phyloP scores from a whole-genome alignment of 2,797 vertebrate species.

The Sebastes reedi region DNA sequence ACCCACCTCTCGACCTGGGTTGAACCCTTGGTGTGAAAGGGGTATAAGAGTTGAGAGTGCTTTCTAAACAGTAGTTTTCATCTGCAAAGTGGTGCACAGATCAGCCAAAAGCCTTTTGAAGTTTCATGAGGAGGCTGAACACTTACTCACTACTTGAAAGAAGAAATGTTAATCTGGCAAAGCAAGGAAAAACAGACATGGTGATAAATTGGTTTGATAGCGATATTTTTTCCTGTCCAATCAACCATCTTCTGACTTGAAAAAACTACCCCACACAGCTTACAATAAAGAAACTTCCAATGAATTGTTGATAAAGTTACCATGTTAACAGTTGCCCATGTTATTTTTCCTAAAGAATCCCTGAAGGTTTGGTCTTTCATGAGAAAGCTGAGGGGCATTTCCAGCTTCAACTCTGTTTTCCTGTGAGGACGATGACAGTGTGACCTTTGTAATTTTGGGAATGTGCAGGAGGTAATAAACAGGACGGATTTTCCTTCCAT shows the following conservation, averaged over 20 bases:
- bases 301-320: slow-evolving; percentile 1
- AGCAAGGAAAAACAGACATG: accelerated
- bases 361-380: neutral
- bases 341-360: neutral
- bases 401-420: slow-evolving; percentile 36
- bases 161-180: too few relatives aligned
- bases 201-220: too few relatives aligned
- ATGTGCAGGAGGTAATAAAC: slow-evolving; percentile 49
- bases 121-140: too few relatives aligned
- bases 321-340: neutral
- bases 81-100: too few relatives aligned
- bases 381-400: slow-evolving; percentile 33
- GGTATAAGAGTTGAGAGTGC: too few relatives aligned
- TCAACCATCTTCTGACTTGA: too few relatives aligned
- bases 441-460: slow-evolving; percentile 46
- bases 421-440: slow-evolving; percentile 34
- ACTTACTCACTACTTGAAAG: too few relatives aligned
- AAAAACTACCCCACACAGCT: too few relatives aligned
- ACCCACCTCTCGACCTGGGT: accelerated
- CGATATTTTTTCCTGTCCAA: too few relatives aligned
- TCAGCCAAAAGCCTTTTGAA: too few relatives aligned
- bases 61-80: neutral
- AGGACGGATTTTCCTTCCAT: slow-evolving; percentile 61
- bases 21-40: too few relatives aligned
- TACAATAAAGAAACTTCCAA: neutral